phyloP scores from a whole-genome alignment of 2,797 vertebrate genomes.

The Apogon hyalosoma region DNA sequence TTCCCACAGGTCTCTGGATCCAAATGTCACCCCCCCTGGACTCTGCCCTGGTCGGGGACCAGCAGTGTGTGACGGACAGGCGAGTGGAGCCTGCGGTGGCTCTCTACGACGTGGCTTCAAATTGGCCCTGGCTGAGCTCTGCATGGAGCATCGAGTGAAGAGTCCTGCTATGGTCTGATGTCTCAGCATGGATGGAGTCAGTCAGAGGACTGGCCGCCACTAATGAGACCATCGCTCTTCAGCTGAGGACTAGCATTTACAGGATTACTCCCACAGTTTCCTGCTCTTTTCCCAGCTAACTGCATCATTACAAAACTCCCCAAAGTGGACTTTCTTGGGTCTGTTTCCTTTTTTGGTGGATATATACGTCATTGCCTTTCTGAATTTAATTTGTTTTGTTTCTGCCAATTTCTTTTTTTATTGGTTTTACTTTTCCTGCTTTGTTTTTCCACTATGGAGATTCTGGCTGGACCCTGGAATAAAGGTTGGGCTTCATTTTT shows the following conservation, averaged over 20 bases:
- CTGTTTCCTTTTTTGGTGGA: constrained; percentile 70
- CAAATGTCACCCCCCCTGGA: constrained; percentile 84
- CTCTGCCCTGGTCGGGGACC: constrained; percentile 77
- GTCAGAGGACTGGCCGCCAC: constrained; percentile 82
- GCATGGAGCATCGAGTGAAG: constrained; percentile 75
- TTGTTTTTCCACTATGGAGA: constrained; percentile 91
- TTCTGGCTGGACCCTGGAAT: constrained; percentile 88
- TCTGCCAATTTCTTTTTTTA: constrained; percentile 41
- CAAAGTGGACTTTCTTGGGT: constrained; percentile 65
- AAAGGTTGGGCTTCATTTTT: constrained; percentile 88
- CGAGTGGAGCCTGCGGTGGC: constrained; percentile 74
- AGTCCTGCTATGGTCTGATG: constrained; percentile 79
- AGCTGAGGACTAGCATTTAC: constrained; percentile 82
- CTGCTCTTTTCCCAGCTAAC: constrained; percentile 69
- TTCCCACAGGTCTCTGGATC: constrained; percentile 82
- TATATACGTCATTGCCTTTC: constrained; percentile 65
- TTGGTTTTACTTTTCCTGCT: constrained; percentile 53
- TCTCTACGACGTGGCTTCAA: constrained; percentile 75
- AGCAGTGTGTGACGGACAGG: constrained; percentile 83
- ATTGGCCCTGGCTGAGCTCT: constrained; percentile 77
- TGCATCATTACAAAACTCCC: constrained; percentile 71
- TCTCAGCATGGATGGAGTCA: constrained; percentile 87
- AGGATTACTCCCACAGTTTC: constrained; percentile 81
- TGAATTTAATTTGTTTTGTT: constrained; percentile 50
- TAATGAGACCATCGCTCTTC: constrained; percentile 83